Evolutionary conservation across 2,888 invertebrate species (phyloP).

Genomic region (Brenthis hecate): DNA sequence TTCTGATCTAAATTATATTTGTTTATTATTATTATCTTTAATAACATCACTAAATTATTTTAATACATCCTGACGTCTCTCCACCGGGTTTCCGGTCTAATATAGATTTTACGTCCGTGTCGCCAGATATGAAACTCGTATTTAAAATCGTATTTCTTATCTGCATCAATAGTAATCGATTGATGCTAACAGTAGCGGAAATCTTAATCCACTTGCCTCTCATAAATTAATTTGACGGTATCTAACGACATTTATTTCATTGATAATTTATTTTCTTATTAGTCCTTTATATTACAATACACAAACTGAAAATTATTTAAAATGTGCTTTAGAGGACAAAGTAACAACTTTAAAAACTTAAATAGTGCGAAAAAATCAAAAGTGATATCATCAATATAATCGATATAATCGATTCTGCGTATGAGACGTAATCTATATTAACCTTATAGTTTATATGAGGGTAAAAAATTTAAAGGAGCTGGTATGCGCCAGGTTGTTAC

Average conservation of each 20-base stretch:
- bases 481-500: slow-evolving; percentile 68
- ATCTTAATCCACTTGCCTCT: slow-evolving; percentile 15
- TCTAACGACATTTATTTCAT: neutral
- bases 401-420: slow-evolving; percentile 47
- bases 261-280: too few species aligned
- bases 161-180: slow-evolving; percentile 19
- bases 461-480: slow-evolving; percentile 74
- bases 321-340: too few species aligned
- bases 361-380: slow-evolving; percentile 12
- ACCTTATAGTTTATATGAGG: slow-evolving; percentile 66
- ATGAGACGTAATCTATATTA: slow-evolving; percentile 56
- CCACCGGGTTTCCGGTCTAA: slow-evolving; percentile 15
- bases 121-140: slow-evolving; percentile 28
- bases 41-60: neutral
- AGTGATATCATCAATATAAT: slow-evolving; percentile 59
- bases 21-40: neutral
- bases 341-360: too few species aligned
- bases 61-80: slow-evolving; percentile 1
- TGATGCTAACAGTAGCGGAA: slow-evolving; percentile 29
- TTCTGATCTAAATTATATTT: neutral
- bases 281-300: too few species aligned
- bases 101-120: slow-evolving; percentile 30
- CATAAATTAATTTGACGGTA: slow-evolving; percentile 2
- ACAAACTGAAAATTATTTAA: too few species aligned
- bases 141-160: slow-evolving; percentile 17